These are phyloP conservation scores for Vombatus ursinus DNA, from an alignment of 2,113 vertebrate genomes.

Conservation along the genomic window DNA sequence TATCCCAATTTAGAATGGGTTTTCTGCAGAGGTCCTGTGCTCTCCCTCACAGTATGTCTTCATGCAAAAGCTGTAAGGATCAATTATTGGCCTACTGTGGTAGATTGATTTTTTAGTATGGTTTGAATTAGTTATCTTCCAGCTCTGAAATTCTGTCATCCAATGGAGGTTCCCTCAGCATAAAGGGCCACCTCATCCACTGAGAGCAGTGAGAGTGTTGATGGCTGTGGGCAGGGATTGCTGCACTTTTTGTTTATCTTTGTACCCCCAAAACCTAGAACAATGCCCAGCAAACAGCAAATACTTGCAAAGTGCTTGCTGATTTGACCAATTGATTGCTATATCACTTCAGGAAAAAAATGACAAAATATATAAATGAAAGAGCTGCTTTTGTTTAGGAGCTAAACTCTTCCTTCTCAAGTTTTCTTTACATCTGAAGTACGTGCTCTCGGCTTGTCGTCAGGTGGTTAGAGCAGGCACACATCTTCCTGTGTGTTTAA, in stretches of 20 bases:
- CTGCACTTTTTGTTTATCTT: background rate
- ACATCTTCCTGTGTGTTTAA: slow-evolving; percentile 29
- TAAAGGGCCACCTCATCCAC: background rate
- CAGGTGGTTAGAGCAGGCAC: background rate
- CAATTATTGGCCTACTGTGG: background rate
- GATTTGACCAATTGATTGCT: background rate
- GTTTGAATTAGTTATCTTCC: background rate
- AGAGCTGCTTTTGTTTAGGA: slow-evolving; percentile 7
- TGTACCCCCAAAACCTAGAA: background rate
- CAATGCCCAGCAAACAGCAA: background rate
- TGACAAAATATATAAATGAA: background rate
- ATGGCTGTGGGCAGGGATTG: background rate
- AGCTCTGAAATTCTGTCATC: background rate
- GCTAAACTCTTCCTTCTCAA: slow-evolving; percentile 4
- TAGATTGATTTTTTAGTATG: background rate
- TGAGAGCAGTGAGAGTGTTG: background rate
- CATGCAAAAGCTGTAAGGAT: background rate
- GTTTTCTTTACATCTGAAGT: slow-evolving; percentile 11
- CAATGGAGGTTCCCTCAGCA: background rate
- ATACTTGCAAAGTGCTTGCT: background rate
- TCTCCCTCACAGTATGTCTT: background rate
- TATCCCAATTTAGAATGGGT: background rate
- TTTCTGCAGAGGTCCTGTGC: background rate
- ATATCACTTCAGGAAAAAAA: background rate
- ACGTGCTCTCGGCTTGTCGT: background rate